Evolutionary conservation across 1,140 invertebrate species (phyloP).

Genomic region (Bombyx mandarina): DNA sequence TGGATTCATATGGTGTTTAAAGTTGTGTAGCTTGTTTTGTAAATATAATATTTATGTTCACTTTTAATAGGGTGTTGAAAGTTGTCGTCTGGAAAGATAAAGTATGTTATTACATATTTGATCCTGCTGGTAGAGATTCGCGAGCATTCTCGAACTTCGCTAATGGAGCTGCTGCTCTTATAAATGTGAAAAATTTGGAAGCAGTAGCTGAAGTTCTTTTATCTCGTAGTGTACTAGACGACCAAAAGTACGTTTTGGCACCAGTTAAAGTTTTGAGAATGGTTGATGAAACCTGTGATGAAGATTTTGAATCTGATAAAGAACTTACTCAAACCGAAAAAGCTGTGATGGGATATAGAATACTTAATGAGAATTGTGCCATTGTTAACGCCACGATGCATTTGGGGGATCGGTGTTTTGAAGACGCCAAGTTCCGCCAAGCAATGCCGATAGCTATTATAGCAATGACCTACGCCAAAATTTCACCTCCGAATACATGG

Average conservation of each 20-base stretch:
- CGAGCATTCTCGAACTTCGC: slow-evolving; percentile 52
- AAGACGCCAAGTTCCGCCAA: slow-evolving; percentile 67
- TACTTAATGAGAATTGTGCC: slow-evolving; percentile 68
- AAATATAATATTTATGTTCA: neutral
- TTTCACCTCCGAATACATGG: slow-evolving; percentile 71
- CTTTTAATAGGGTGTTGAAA: slow-evolving; percentile 45
- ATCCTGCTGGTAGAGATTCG: slow-evolving; percentile 62
- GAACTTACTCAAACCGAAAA: slow-evolving; percentile 57
- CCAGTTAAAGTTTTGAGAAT: slow-evolving; percentile 64
- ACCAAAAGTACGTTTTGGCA: slow-evolving; percentile 68
- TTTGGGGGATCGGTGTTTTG: slow-evolving; percentile 70
- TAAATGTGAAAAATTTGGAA: slow-evolving; percentile 64
- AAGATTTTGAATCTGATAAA: slow-evolving; percentile 62
- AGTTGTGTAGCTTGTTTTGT: neutral
- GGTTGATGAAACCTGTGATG: slow-evolving; percentile 51
- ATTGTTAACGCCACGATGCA: slow-evolving; percentile 70
- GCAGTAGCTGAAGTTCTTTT: slow-evolving; percentile 65
- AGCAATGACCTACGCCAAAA: slow-evolving; percentile 70
- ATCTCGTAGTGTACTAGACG: slow-evolving; percentile 60
- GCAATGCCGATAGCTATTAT: slow-evolving; percentile 63
- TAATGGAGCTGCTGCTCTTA: slow-evolving; percentile 61
- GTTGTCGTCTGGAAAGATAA: slow-evolving; percentile 70
- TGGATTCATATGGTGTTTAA: neutral
- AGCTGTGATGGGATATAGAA: slow-evolving; percentile 65
- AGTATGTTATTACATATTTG: slow-evolving; percentile 70